A percentile compares a stretch with the other conserved stretches of the same genome.
Evolutionary conservation across 2,888 invertebrate species (phyloP).

Genomic region (Seira ritae): DNA sequence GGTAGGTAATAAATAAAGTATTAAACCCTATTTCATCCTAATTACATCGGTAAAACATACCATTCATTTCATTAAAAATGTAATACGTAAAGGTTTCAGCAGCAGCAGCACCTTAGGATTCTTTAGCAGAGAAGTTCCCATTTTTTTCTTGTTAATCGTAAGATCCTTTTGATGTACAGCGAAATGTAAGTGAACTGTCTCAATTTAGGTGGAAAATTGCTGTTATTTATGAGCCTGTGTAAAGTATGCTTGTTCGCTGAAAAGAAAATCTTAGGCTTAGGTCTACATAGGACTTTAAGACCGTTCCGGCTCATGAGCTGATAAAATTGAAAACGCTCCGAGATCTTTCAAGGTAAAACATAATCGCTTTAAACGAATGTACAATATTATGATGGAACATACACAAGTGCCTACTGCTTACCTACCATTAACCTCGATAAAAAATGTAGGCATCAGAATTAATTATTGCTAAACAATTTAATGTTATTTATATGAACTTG

Average conservation of each 20-base stretch:
- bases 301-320: slow-evolving; percentile 30
- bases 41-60: slow-evolving; percentile 33
- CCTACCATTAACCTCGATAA: no score
- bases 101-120: no score
- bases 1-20: slow-evolving; percentile 40
- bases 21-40: slow-evolving; percentile 41
- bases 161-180: no score
- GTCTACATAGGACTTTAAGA: background rate
- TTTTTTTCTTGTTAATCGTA: no score
- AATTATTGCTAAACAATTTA: no score
- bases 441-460: no score
- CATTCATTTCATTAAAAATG: background rate
- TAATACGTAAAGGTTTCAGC: no score
- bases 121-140: no score
- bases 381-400: no score
- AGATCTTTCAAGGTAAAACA: slow-evolving; percentile 15
- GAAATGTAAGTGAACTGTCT: background rate
- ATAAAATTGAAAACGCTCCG: slow-evolving; percentile 1
- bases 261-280: background rate
- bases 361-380: no score
- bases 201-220: background rate
- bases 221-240: background rate
- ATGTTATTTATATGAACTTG: no score
- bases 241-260: background rate
- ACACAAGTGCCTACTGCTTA: no score